Conservation (phyloP, 2,113 vertebrate genomes). For the Onychorhynchus coronatus region DNA sequence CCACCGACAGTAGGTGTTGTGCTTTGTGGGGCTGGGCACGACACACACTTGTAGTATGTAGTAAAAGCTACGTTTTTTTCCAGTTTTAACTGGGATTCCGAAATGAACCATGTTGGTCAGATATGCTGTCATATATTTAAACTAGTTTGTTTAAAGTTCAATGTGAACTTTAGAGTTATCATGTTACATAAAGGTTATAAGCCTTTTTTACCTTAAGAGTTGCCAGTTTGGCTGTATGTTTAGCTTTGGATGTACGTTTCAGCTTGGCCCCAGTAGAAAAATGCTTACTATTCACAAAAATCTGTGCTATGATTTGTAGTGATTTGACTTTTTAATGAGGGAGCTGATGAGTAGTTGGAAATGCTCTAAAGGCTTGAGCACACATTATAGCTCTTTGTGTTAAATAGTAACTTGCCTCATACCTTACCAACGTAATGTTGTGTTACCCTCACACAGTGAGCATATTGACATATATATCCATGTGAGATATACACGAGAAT, state of each 20-base stretch:
- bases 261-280: neutral
- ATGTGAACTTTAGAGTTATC: neutral
- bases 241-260: neutral
- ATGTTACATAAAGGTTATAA: neutral
- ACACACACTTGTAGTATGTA: rapidly evolving
- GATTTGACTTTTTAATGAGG: neutral
- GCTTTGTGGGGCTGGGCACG: neutral
- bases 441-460: neutral
- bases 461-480: neutral
- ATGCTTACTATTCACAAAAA: neutral
- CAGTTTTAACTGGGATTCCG: neutral
- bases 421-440: neutral
- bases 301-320: neutral
- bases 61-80: neutral
- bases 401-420: neutral
- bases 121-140: neutral
- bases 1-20: too few relatives aligned
- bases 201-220: neutral
- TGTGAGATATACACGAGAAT: neutral
- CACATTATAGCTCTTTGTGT: neutral
- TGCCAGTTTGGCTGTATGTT: neutral
- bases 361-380: neutral
- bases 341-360: neutral
- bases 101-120: neutral
- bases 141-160: neutral